Conservation (phyloP, 1,140 invertebrate genomes). For the Sweltsa coloradensis region DNA sequence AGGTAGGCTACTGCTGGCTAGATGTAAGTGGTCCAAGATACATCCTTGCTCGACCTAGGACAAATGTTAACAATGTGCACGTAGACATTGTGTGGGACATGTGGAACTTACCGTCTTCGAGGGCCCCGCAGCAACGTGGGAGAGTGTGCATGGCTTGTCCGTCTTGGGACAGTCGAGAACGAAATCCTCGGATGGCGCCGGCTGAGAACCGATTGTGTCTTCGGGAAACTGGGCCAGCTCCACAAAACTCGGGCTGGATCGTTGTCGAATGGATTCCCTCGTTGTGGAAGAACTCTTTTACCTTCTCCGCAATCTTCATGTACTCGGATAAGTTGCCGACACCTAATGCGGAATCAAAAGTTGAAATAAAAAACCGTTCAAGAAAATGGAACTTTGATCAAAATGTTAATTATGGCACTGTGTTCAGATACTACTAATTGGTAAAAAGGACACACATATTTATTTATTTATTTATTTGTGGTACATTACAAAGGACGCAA, state of each 20-base stretch:
- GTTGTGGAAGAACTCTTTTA: conserved; percentile 90
- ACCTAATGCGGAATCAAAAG: conserved; percentile 39
- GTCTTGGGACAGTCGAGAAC: conserved; percentile 76
- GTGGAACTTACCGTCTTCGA: conserved; percentile 49
- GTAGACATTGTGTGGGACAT: too few relatives aligned
- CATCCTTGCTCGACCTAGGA: too few relatives aligned
- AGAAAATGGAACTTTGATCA: too few relatives aligned
- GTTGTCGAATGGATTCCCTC: conserved; percentile 85
- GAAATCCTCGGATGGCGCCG: conserved; percentile 47
- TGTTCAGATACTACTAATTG: too few relatives aligned
- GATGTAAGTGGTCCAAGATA: too few relatives aligned
- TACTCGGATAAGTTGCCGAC: conserved; percentile 77
- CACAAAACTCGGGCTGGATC: conserved; percentile 84
- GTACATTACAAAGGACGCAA: too few relatives aligned
- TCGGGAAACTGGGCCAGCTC: conserved; percentile 42
- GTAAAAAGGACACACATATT: too few relatives aligned
- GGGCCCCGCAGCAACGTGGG: conserved; percentile 67
- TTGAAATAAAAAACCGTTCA: too few relatives aligned
- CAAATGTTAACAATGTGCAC: too few relatives aligned
- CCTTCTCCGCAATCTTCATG: conserved; percentile 85
- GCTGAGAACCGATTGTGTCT: conserved; percentile 34
- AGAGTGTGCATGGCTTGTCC: conserved; percentile 66
- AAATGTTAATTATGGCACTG: too few relatives aligned
- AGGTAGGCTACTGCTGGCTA: too few relatives aligned
- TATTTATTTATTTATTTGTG: too few relatives aligned